Conservation (phyloP, 1,140 invertebrate species). For the Charaxes varanes region DNA sequence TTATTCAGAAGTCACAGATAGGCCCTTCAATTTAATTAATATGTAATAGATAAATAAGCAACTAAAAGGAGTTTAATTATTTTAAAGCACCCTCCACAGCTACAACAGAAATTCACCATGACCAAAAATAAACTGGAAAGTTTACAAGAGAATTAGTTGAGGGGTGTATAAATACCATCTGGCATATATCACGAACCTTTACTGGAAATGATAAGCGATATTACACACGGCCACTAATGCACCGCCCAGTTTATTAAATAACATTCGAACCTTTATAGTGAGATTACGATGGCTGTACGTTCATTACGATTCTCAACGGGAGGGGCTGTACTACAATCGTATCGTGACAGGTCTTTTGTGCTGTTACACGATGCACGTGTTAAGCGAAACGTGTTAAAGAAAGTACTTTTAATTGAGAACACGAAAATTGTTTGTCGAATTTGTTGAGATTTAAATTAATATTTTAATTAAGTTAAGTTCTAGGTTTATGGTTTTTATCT, state of each 20-base stretch:
- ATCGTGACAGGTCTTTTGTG: slow-evolving; percentile 23
- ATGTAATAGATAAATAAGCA: too few relatives aligned
- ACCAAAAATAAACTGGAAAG: slow-evolving; percentile 1
- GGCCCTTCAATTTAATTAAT: slow-evolving; percentile 4
- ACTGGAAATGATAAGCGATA: slow-evolving; percentile 45
- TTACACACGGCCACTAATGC: slow-evolving; percentile 35
- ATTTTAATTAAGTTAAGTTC: too few relatives aligned
- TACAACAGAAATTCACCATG: not conserved
- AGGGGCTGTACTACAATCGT: slow-evolving; percentile 26
- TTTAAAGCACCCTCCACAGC: too few relatives aligned
- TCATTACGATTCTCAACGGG: slow-evolving; percentile 26
- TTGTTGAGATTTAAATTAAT: too few relatives aligned
- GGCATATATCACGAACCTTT: slow-evolving; percentile 37
- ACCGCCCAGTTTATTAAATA: slow-evolving; percentile 42
- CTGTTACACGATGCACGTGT: slow-evolving; percentile 24
- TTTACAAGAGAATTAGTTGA: not conserved
- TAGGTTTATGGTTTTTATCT: too few relatives aligned
- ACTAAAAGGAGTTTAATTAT: too few relatives aligned
- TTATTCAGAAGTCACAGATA: too few relatives aligned
- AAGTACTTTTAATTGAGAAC: slow-evolving; percentile 20
- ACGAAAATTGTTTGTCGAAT: too few relatives aligned
- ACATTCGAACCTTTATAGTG: slow-evolving; percentile 37
- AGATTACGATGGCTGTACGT: slow-evolving; percentile 34
- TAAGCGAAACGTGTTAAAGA: slow-evolving; percentile 20
- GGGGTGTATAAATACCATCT: slow-evolving; percentile 28